Conservation (phyloP, 2,888 invertebrate species). For the Plutella xylostella region DNA sequence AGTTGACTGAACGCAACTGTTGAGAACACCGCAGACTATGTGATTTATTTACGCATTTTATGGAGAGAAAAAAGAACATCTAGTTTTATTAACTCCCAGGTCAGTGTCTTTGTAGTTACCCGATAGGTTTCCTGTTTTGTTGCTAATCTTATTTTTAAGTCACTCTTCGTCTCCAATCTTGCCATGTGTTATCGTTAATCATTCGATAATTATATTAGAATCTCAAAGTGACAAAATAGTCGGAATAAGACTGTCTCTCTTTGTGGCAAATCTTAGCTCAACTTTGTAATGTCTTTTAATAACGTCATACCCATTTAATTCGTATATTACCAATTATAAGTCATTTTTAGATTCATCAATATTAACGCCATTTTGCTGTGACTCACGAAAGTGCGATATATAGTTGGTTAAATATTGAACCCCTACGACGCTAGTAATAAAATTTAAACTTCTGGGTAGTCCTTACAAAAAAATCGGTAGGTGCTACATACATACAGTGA, state of each 20-base stretch:
- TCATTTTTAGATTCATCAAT: too few relatives aligned
- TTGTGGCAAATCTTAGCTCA: constrained; percentile 37
- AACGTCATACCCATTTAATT: too few relatives aligned
- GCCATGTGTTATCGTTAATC: constrained; percentile 1
- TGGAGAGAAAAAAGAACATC: constrained; percentile 20
- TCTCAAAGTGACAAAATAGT: constrained; percentile 25
- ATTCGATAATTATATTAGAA: constrained; percentile 18
- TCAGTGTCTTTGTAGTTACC: constrained; percentile 5
- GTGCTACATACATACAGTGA: too few relatives aligned
- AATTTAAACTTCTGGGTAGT: too few relatives aligned
- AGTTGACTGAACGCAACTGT: constrained; percentile 61
- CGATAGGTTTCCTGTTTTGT: not conserved
- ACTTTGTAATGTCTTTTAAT: not conserved
- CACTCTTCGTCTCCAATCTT: constrained; percentile 1
- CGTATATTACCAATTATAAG: too few relatives aligned
- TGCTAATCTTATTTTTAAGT: too few relatives aligned
- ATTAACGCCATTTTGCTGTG: too few relatives aligned
- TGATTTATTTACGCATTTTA: constrained; percentile 52
- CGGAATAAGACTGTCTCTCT: constrained; percentile 36
- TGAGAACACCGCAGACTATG: constrained; percentile 20
- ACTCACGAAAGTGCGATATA: too few relatives aligned
- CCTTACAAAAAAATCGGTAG: too few relatives aligned
- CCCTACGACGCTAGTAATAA: too few relatives aligned
- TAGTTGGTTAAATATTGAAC: too few relatives aligned
- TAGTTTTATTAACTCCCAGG: not conserved